Percentiles rank a stretch among this genome's conserved stretches.
These are phyloP conservation scores for Cariama cristata DNA, from an alignment of 2,113 vertebrate genomes.

Conservation along the genomic window DNA sequence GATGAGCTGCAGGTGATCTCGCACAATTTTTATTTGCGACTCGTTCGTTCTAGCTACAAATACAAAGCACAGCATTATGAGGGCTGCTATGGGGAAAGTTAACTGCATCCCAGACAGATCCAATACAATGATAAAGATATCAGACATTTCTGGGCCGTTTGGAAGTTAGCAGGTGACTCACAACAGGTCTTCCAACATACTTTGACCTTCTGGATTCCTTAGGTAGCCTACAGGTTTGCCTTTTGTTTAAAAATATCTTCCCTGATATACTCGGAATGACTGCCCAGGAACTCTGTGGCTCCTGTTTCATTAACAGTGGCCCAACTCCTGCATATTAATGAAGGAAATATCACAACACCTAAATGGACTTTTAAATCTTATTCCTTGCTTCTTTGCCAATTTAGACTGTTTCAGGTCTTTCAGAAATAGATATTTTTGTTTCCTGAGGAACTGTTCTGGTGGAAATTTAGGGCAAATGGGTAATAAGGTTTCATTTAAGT, in stretches of 20 bases:
- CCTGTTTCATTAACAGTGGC: not conserved
- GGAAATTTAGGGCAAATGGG: not conserved
- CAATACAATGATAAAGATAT: not conserved
- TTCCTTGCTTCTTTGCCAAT: not conserved
- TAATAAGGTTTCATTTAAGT: not conserved
- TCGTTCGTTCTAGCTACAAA: not conserved
- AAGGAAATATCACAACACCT: not conserved
- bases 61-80: not conserved
- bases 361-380: not conserved
- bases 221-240: not conserved
- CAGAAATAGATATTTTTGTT: not conserved
- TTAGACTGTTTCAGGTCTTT: not conserved
- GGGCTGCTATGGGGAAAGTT: not conserved
- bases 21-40: not conserved
- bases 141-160: not conserved
- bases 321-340: rapidly evolving
- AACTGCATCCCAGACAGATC: not conserved
- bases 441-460: not conserved
- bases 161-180: not conserved
- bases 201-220: not conserved
- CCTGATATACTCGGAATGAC: not conserved
- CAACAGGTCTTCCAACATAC: not conserved
- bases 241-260: not conserved
- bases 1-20: not conserved
- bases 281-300: not conserved